Conservation (phyloP, 2,113 vertebrate species). For the Ammospiza caudacuta region DNA sequence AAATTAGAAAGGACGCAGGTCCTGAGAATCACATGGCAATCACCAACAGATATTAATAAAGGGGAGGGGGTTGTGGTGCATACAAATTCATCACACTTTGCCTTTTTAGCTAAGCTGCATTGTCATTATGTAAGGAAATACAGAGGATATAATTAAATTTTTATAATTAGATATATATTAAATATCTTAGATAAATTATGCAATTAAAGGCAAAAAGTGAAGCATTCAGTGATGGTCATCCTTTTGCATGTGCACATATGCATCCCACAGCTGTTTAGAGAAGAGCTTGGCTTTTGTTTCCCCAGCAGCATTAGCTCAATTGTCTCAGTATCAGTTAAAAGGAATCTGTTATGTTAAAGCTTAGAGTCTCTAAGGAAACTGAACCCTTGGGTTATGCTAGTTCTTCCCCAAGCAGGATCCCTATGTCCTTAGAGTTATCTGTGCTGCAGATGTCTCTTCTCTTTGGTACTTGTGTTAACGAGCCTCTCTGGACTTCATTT, state of each 20-base stretch:
- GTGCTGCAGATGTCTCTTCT: constrained; percentile 39
- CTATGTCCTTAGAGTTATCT: constrained; percentile 33
- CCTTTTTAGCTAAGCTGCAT: neutral
- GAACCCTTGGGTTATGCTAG: constrained; percentile 15
- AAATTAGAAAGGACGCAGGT: neutral
- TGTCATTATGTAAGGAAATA: neutral
- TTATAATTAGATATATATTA: neutral
- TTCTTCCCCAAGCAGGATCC: constrained; percentile 15
- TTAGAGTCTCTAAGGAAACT: neutral
- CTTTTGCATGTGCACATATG: neutral
- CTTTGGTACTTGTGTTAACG: constrained; percentile 34
- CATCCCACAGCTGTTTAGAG: neutral
- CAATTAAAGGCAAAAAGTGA: neutral
- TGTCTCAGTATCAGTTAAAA: neutral
- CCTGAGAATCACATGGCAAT: neutral
- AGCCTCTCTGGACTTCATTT: constrained; percentile 54
- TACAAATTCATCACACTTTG: neutral
- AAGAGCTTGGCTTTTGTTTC: constrained; percentile 4
- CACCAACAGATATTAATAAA: neutral
- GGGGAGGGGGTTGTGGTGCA: neutral
- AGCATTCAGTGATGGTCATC: neutral
- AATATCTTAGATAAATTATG: neutral
- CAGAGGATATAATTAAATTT: neutral
- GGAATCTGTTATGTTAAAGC: neutral
- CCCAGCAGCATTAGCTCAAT: neutral